Percentiles rank a stretch among this genome's conserved stretches.
phyloP scores from a whole-genome alignment of 2,797 vertebrate genomes.

The Cyclopterus lumpus region DNA sequence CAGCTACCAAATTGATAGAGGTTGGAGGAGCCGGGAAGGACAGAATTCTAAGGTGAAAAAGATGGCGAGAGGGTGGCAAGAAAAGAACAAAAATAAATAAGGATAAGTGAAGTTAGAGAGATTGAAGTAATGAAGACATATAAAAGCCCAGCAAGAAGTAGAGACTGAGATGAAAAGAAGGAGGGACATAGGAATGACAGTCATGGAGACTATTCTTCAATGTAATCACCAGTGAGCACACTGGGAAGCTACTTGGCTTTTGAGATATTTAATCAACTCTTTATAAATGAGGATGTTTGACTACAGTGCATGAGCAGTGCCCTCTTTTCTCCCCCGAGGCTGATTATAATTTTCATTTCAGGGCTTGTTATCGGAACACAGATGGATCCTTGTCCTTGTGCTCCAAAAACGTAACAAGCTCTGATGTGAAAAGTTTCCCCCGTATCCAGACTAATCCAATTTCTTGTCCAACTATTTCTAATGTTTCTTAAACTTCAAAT shows the following conservation, averaged over 20 bases:
- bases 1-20: slow-evolving; percentile 33
- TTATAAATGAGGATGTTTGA: slow-evolving; percentile 62
- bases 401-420: slow-evolving; percentile 55
- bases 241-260: slow-evolving; percentile 49
- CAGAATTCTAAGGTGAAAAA: slow-evolving; percentile 16
- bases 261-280: slow-evolving; percentile 65
- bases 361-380: slow-evolving; percentile 58
- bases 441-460: slow-evolving; percentile 26
- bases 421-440: slow-evolving; percentile 37
- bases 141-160: background rate
- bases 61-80: background rate
- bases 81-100: background rate
- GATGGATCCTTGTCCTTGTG: slow-evolving; percentile 58
- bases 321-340: slow-evolving; percentile 49
- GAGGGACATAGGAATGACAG: background rate
- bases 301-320: slow-evolving; percentile 40
- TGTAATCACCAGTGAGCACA: slow-evolving; percentile 49
- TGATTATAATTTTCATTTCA: slow-evolving; percentile 69
- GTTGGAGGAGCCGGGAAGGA: slow-evolving; percentile 26
- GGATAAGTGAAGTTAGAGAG: background rate
- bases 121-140: slow-evolving; percentile 1
- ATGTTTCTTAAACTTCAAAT: slow-evolving; percentile 30
- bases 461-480: slow-evolving; percentile 41
- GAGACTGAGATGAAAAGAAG: slow-evolving; percentile 15
- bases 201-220: slow-evolving; percentile 26